Conservation (phyloP, 92 coral and sea anemone genomes). For the Parazoanthus darwini region DNA sequence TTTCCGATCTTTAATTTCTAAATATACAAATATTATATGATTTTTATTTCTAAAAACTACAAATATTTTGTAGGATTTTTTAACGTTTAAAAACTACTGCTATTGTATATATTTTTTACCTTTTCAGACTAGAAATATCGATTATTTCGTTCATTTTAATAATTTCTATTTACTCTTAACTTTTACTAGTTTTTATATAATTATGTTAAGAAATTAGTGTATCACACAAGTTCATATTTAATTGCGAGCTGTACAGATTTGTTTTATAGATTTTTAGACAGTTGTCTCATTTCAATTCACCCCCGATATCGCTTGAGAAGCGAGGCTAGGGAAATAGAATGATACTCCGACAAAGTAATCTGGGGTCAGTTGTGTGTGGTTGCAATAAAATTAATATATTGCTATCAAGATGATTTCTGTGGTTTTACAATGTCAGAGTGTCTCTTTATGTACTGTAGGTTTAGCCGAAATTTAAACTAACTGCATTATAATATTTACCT, state of each 20-base stretch:
- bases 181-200: no score
- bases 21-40: no score
- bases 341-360: background rate
- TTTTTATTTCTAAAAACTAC: no score
- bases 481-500: no score
- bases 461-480: no score
- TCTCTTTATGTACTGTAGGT: background rate
- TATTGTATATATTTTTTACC: no score
- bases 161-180: background rate
- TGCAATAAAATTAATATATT: slow-evolving; percentile 17
- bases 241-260: slow-evolving; percentile 15
- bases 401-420: background rate
- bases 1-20: no score
- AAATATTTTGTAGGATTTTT: no score
- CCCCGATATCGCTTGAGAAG: slow-evolving; percentile 13
- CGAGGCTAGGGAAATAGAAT: background rate
- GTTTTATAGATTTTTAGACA: background rate
- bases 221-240: background rate
- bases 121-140: no score
- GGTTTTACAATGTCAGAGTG: background rate
- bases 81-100: no score
- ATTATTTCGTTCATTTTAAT: no score
- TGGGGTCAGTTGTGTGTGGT: background rate
- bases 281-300: background rate
- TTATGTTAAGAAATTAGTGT: background rate